These are phyloP conservation scores for Latrodectus elegans DNA, from an alignment of 2,888 invertebrate species.

Conservation along the genomic window DNA sequence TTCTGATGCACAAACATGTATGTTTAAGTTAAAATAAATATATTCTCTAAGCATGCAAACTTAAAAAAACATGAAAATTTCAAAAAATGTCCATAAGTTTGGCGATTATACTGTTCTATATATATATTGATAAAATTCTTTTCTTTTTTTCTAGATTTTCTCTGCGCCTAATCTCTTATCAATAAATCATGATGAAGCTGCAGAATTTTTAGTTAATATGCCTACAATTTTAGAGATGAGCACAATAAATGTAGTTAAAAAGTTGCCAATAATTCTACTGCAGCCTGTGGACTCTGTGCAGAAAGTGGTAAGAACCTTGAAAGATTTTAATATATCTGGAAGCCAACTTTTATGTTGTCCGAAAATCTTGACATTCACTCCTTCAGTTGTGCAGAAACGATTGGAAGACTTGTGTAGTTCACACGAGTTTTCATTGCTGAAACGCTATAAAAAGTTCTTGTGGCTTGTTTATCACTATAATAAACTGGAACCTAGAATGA, in stretches of 20 bases:
- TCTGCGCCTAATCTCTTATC: constrained; percentile 36
- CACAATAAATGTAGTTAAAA: constrained; percentile 2
- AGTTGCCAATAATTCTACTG: constrained; percentile 25
- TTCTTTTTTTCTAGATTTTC: constrained; percentile 16
- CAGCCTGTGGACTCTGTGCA: background rate
- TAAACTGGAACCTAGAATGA: constrained; percentile 21
- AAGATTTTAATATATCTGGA: constrained; percentile 19
- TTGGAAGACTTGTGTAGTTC: constrained; percentile 17
- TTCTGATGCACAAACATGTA: too few species aligned
- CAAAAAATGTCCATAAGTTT: background rate
- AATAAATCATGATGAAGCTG: constrained; percentile 28
- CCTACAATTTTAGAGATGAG: constrained; percentile 41
- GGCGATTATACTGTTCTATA: background rate
- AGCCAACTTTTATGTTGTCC: constrained; percentile 42
- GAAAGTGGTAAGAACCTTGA: constrained; percentile 31
- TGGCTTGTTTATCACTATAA: constrained; percentile 48
- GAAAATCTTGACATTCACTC: constrained; percentile 12
- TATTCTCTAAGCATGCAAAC: too few species aligned
- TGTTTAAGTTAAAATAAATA: too few species aligned
- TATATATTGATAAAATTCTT: background rate
- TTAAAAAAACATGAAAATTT: background rate
- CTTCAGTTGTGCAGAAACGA: constrained; percentile 25
- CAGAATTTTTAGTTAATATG: constrained; percentile 11
- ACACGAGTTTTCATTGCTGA: constrained; percentile 25
- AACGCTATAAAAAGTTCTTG: constrained; percentile 42